Evolutionary conservation across 2,113 vertebrate species (phyloP).

Genomic region (Crotalus tigris): DNA sequence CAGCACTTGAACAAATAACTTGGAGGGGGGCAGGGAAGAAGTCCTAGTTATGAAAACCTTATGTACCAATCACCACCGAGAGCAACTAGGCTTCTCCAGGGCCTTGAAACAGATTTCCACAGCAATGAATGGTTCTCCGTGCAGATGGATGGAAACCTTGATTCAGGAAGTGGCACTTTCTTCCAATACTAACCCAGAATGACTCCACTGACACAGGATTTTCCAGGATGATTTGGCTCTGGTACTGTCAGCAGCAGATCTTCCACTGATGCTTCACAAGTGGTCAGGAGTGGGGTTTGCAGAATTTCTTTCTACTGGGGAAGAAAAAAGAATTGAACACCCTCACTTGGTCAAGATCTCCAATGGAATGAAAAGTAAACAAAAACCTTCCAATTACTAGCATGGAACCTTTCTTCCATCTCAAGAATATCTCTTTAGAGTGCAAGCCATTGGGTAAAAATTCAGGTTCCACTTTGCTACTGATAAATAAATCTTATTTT

Average conservation of each 20-base stretch:
- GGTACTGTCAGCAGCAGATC: constrained; percentile 80
- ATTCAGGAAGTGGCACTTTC: background rate
- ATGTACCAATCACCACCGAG: background rate
- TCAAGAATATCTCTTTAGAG: background rate
- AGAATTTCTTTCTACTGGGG: constrained; percentile 82
- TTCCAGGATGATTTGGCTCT: constrained; percentile 72
- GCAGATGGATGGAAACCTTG: background rate
- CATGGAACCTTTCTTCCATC: background rate
- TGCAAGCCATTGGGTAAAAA: background rate
- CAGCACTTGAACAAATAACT: background rate
- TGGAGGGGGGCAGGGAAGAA: background rate
- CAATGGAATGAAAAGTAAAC: background rate
- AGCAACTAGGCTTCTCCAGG: background rate
- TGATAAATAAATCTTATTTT: background rate
- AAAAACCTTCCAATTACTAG: background rate
- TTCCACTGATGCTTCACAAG: constrained; percentile 86
- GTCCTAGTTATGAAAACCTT: background rate
- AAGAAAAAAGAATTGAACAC: constrained; percentile 45
- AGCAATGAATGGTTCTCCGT: background rate
- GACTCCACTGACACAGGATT: constrained; percentile 79
- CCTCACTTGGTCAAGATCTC: background rate
- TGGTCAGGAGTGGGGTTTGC: constrained; percentile 79
- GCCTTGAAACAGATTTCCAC: background rate
- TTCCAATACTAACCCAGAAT: constrained; percentile 73
- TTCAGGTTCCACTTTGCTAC: background rate